phyloP scores from a whole-genome alignment of 2,888 invertebrate species.

The Erebia epiphron region DNA sequence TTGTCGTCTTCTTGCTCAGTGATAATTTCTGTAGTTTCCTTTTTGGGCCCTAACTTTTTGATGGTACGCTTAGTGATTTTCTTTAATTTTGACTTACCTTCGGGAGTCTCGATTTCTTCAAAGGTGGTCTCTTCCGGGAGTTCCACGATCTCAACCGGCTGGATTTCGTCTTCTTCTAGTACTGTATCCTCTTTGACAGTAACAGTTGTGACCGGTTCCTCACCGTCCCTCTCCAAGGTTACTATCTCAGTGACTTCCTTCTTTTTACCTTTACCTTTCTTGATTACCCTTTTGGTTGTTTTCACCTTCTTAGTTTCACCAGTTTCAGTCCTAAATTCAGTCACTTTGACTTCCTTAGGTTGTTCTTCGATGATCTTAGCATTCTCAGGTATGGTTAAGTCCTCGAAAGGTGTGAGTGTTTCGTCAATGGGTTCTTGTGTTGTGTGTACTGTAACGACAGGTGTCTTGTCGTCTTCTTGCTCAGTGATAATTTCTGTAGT shows the following conservation, averaged over 20 bases:
- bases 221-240: background rate
- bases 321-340: background rate
- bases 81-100: background rate
- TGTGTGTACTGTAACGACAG: constrained; percentile 6
- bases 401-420: background rate
- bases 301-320: background rate
- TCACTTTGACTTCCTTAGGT: background rate
- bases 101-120: background rate
- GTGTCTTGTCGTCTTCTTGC: constrained; percentile 47
- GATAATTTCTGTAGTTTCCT: background rate
- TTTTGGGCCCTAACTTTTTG: background rate
- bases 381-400: background rate
- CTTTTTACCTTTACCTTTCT: background rate
- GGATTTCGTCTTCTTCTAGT: background rate
- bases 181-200: background rate
- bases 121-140: background rate
- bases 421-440: constrained; percentile 19
- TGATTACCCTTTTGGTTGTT: background rate
- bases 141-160: background rate
- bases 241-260: background rate
- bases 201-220: background rate
- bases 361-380: background rate
- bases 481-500: constrained; percentile 37
- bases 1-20: background rate
- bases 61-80: background rate